phyloP scores from a whole-genome alignment of 1,140 invertebrate genomes.

The Lasaia peninsularis region DNA sequence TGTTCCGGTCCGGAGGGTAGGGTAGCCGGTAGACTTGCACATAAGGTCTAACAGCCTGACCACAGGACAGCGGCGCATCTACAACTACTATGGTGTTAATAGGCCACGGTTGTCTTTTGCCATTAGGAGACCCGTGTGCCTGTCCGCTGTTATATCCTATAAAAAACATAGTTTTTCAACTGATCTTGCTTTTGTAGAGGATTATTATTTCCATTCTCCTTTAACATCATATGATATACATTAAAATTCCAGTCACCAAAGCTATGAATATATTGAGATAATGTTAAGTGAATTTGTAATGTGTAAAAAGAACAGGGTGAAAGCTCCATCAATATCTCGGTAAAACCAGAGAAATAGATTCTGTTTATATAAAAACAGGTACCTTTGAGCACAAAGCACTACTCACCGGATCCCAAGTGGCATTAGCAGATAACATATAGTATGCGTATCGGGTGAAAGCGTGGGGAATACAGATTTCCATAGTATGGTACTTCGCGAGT shows the following conservation, averaged over 20 bases:
- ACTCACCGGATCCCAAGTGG: conserved; percentile 59
- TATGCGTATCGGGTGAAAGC: conserved; percentile 68
- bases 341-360: conserved; percentile 52
- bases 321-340: conserved; percentile 32
- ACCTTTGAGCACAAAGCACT: conserved; percentile 70
- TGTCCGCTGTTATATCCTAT: no score
- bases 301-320: background rate
- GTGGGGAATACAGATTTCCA: conserved; percentile 70
- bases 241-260: background rate
- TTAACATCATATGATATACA: background rate
- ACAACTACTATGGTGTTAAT: no score
- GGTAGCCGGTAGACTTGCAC: no score
- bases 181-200: no score
- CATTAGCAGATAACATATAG: conserved; percentile 68
- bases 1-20: no score
- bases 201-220: background rate
- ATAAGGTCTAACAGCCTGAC: no score
- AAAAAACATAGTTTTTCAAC: no score
- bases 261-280: background rate
- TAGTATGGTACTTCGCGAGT: conserved; percentile 45
- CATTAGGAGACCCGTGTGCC: no score
- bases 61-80: no score
- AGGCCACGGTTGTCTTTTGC: no score
- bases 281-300: no score
- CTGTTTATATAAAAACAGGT: conserved; percentile 66